A percentile compares a stretch with the other conserved stretches of the same genome.
phyloP scores from a whole-genome alignment of 2,888 invertebrate genomes.

The Epinotia demarniana region DNA sequence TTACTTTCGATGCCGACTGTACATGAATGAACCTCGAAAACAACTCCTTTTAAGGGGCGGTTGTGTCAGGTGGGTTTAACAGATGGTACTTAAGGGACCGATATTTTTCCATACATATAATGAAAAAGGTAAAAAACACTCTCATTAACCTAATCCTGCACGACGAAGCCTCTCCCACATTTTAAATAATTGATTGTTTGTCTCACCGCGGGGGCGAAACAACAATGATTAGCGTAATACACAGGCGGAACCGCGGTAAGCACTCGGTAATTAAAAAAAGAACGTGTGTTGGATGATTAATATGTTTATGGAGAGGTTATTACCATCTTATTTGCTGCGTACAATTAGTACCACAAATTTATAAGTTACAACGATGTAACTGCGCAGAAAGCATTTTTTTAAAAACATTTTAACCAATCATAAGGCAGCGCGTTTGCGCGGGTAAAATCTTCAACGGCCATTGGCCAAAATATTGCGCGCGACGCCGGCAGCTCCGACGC shows the following conservation, averaged over 20 bases:
- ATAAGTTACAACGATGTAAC: no score
- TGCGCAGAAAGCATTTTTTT: no score
- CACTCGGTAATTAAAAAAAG: conserved; percentile 23
- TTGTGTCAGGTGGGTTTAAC: no score
- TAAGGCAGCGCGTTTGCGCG: no score
- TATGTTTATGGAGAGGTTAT: conserved; percentile 47
- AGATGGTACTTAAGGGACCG: not conserved
- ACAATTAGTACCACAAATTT: no score
- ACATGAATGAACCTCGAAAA: not conserved
- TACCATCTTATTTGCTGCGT: conserved; percentile 4
- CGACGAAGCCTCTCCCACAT: not conserved
- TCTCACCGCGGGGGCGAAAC: not conserved
- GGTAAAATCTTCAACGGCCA: no score
- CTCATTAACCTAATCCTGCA: not conserved
- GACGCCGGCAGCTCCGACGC: no score
- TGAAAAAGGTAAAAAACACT: not conserved
- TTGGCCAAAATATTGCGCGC: no score
- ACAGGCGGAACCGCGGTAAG: not conserved
- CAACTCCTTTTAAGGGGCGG: no score
- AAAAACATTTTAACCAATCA: no score
- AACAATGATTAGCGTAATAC: conserved; percentile 23
- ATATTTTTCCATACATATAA: not conserved
- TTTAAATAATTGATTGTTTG: not conserved
- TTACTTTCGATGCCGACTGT: no score
- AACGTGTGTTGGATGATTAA: conserved; percentile 18